Evolutionary conservation across 2,888 invertebrate species (phyloP).

Genomic region (Margaritifera margaritifera): DNA sequence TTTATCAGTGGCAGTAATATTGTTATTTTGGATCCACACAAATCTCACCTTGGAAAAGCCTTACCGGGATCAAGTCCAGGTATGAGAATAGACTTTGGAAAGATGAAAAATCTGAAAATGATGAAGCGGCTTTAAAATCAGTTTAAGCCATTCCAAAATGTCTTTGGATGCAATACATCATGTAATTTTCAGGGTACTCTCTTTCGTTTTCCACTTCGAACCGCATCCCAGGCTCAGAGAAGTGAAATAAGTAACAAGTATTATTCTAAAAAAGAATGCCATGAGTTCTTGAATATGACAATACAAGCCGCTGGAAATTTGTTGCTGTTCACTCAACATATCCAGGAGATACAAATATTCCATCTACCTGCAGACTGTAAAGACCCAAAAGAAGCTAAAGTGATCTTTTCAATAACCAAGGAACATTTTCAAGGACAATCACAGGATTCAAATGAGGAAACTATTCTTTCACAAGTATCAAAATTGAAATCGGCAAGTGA

Average conservation of each 20-base stretch:
- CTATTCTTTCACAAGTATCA: no score
- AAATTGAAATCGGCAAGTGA: no score
- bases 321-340: constrained; percentile 67
- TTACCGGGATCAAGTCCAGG: constrained; percentile 40
- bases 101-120: constrained; percentile 22
- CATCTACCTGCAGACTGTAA: constrained; percentile 40
- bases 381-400: background rate
- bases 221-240: constrained; percentile 29
- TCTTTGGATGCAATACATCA: constrained; percentile 50
- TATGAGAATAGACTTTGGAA: constrained; percentile 48
- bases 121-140: constrained; percentile 48
- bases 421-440: no score
- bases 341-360: constrained; percentile 51
- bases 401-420: no score
- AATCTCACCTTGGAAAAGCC: constrained; percentile 47
- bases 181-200: constrained; percentile 56
- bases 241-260: constrained; percentile 59
- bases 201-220: constrained; percentile 68
- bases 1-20: constrained; percentile 61
- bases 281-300: constrained; percentile 50
- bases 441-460: no score
- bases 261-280: constrained; percentile 57
- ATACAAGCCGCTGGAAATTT: constrained; percentile 54
- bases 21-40: constrained; percentile 67
- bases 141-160: constrained; percentile 57